Percentiles rank a stretch among this genome's conserved stretches.
Conservation (phyloP, 1,140 invertebrate genomes). For the Acromyrmex echinatior region DNA sequence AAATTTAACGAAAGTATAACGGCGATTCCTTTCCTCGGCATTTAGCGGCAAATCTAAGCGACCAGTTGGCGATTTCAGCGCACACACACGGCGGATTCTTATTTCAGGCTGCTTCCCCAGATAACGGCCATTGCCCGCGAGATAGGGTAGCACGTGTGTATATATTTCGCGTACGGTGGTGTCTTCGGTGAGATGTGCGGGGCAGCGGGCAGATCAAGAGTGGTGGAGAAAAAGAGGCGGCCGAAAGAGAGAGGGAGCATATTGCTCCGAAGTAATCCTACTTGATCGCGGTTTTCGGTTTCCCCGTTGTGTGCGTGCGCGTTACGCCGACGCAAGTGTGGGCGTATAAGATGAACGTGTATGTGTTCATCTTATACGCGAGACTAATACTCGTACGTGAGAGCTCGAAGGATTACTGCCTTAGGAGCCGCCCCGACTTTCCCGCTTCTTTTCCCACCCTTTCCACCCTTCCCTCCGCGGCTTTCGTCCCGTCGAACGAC, state of each 20-base stretch:
- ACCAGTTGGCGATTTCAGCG: slow-evolving; percentile 37
- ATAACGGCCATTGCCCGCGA: slow-evolving; percentile 80
- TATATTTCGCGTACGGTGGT: slow-evolving; percentile 65
- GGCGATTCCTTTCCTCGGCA: not conserved
- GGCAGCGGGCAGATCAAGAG: slow-evolving; percentile 62
- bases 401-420: slow-evolving; percentile 84
- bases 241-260: slow-evolving; percentile 81
- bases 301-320: slow-evolving; percentile 67
- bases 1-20: not conserved
- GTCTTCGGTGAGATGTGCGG: slow-evolving; percentile 63
- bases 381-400: slow-evolving; percentile 79
- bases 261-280: slow-evolving; percentile 85
- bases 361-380: slow-evolving; percentile 66
- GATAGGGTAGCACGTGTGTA: slow-evolving; percentile 71
- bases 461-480: not conserved
- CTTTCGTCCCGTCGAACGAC: slow-evolving; percentile 77
- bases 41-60: slow-evolving; percentile 61
- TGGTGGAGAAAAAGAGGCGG: slow-evolving; percentile 59
- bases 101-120: slow-evolving; percentile 75
- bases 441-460: slow-evolving; percentile 12
- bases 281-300: slow-evolving; percentile 86
- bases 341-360: slow-evolving; percentile 49
- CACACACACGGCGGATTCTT: slow-evolving; percentile 76
- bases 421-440: slow-evolving; percentile 74
- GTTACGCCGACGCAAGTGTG: slow-evolving; percentile 38